These are phyloP conservation scores for Parapsyche elsis DNA, from an alignment of 1,140 invertebrate genomes.

Conservation along the genomic window DNA sequence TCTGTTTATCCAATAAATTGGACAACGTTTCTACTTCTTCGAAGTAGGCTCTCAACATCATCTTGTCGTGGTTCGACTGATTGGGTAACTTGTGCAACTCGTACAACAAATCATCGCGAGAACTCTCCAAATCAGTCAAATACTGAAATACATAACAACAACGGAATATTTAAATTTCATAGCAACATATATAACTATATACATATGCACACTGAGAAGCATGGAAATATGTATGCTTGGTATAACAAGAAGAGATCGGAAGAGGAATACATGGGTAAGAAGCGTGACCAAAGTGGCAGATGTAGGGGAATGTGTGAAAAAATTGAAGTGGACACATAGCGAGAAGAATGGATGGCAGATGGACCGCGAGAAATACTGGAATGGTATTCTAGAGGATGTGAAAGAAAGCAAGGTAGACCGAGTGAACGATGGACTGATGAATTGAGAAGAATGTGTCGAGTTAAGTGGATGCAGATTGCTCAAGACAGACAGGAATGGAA, in stretches of 20 bases:
- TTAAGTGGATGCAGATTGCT: too few species aligned
- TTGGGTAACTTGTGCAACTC: slow-evolving; percentile 95
- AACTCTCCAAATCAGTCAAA: slow-evolving; percentile 95
- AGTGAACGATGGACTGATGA: too few species aligned
- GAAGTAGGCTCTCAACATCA: slow-evolving; percentile 94
- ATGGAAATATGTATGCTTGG: too few species aligned
- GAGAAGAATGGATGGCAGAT: too few species aligned
- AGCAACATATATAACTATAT: neutral
- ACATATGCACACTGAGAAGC: neutral
- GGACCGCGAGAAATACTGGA: too few species aligned
- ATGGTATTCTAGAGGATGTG: too few species aligned
- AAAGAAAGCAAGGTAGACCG: too few species aligned
- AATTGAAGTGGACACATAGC: neutral
- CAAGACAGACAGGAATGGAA: too few species aligned
- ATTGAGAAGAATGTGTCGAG: too few species aligned
- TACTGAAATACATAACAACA: slow-evolving; percentile 67
- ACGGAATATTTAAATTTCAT: neutral
- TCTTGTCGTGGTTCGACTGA: slow-evolving; percentile 89
- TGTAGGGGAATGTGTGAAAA: neutral
- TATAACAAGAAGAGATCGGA: too few species aligned
- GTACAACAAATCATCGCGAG: slow-evolving; percentile 93
- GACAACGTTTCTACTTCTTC: slow-evolving; percentile 94
- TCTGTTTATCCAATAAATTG: slow-evolving; percentile 89
- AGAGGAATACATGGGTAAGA: too few species aligned
- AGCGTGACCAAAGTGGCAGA: too few species aligned